Base-by-base conservation (phyloP, 2,888 invertebrate genomes). In the Caenorhabditis imperialis region DNA sequence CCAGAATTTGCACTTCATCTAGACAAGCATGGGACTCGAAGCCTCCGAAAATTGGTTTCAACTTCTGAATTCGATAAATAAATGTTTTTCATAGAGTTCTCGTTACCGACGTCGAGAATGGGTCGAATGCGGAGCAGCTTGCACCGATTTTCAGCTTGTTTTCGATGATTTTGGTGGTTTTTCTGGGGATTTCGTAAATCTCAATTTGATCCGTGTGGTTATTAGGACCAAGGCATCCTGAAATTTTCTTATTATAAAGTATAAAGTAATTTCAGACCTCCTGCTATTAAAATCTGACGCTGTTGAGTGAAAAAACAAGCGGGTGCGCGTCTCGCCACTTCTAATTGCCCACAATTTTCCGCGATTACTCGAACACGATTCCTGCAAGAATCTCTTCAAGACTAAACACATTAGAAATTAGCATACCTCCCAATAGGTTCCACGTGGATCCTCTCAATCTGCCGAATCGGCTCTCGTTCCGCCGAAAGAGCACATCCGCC, bases 1-100 rank as follows among this genome's bases (percentile, higher is more conserved):
- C 57, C 2, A 65, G 25, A 14, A 75, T 22, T 55, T 75, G 75
- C 18, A 71, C 47, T 4, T 45, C 44, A n/a, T 69, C 60, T 1
- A 76, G 51, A 44, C 78, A 79, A 10, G 61, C 40, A 22, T 57
- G 58, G 1, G 74, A 65, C 50, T 74, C 57, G 23, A 74, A 79
- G 27, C 78, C 78, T 3, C 78, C 78, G 27, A 79, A 58, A 48
- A 79, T 62, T 40, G 75, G 50, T 14, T 44, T 62, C n/a, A 22
- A 20, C 6, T 16, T 33, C 71, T 70, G 33, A n/a, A 69, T 58
- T 44, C 27, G 33, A 7, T n/a, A 20, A 5, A 42, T 30, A 30
- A 30, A n/a, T 5, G 18, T 14, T 40, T 8, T 18, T 16, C 40
- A 40, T 40, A n/a, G 40, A 40, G n/a, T 8, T 40, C 5, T 40